Evolutionary conservation across 1,140 invertebrate genomes (phyloP).

Genomic region (Caerostris extrusa): DNA sequence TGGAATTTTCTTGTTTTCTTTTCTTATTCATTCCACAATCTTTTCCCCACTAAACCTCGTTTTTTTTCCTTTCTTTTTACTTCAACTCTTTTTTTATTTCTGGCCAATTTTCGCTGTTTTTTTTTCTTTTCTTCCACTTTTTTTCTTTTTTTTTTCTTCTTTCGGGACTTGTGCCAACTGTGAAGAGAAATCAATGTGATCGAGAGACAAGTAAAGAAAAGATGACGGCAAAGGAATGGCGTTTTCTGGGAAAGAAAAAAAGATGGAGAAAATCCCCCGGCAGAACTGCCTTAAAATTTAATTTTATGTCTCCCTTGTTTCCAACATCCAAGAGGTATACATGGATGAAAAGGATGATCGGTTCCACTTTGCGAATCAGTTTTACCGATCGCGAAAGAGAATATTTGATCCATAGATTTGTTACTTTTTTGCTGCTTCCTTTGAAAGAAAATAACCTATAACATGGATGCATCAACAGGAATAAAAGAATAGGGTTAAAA

Average conservation of each 20-base stretch:
- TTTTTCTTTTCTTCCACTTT: neutral
- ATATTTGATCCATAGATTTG: constrained; percentile 54
- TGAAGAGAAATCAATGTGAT: constrained; percentile 47
- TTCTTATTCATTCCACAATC: neutral
- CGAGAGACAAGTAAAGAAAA: neutral
- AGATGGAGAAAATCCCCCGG: constrained; percentile 35
- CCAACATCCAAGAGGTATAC: constrained; percentile 6
- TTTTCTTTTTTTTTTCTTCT: neutral
- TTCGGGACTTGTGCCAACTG: constrained; percentile 47
- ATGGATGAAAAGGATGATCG: constrained; percentile 8
- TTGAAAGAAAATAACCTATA: neutral
- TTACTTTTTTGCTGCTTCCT: neutral
- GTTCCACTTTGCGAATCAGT: constrained; percentile 37
- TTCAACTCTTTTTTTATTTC: neutral
- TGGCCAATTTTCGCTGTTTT: neutral
- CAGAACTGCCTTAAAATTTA: constrained; percentile 51
- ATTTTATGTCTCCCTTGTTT: constrained; percentile 54
- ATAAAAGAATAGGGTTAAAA: neutral
- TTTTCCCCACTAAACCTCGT: neutral
- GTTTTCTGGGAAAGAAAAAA: neutral
- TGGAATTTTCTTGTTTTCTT: neutral
- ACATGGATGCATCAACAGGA: neutral
- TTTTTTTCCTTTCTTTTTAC: neutral
- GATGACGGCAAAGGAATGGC: neutral
- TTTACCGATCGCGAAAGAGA: constrained; percentile 37